These are phyloP conservation scores for Drosophila subsilvestris DNA, from an alignment of 2,888 invertebrate genomes.

Conservation along the genomic window DNA sequence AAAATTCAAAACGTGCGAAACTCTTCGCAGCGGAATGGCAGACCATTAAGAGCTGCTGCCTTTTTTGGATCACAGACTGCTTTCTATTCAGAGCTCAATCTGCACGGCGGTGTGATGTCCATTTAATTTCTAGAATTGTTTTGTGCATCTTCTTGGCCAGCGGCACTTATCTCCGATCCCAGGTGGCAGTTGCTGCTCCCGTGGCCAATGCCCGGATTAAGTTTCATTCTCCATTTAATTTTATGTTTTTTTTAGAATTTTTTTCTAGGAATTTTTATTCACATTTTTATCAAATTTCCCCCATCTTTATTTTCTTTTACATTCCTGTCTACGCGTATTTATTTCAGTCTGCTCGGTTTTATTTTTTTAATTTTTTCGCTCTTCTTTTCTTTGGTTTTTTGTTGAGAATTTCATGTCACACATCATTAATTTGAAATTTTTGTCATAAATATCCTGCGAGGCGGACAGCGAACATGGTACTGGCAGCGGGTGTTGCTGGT, in stretches of 20 bases:
- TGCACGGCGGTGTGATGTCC: too few relatives aligned
- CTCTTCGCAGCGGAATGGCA: too few relatives aligned
- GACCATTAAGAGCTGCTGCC: too few relatives aligned
- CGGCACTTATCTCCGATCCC: too few relatives aligned
- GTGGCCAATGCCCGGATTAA: background rate
- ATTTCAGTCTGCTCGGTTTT: slow-evolving; percentile 54
- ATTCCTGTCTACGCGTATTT: slow-evolving; percentile 46
- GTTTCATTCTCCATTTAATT: slow-evolving; percentile 7
- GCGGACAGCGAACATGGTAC: slow-evolving; percentile 14
- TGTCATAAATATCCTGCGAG: slow-evolving; percentile 70
- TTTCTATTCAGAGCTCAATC: too few relatives aligned
- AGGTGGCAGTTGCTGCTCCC: background rate
- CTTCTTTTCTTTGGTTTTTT: slow-evolving; percentile 11
- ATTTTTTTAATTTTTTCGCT: slow-evolving; percentile 10
- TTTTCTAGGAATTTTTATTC: slow-evolving; percentile 8
- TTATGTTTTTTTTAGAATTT: background rate
- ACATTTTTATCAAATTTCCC: slow-evolving; percentile 6
- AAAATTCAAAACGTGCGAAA: too few relatives aligned
- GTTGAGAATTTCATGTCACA: slow-evolving; percentile 70
- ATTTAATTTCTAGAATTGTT: too few relatives aligned
- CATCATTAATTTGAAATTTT: slow-evolving; percentile 78
- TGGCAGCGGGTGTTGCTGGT: slow-evolving; percentile 25
- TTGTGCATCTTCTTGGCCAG: too few relatives aligned
- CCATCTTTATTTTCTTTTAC: background rate
- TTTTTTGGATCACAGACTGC: too few relatives aligned